A percentile compares a stretch with the other conserved stretches of the same genome.
Conservation (phyloP, 2,113 vertebrate species). For the Lepus americanus region DNA sequence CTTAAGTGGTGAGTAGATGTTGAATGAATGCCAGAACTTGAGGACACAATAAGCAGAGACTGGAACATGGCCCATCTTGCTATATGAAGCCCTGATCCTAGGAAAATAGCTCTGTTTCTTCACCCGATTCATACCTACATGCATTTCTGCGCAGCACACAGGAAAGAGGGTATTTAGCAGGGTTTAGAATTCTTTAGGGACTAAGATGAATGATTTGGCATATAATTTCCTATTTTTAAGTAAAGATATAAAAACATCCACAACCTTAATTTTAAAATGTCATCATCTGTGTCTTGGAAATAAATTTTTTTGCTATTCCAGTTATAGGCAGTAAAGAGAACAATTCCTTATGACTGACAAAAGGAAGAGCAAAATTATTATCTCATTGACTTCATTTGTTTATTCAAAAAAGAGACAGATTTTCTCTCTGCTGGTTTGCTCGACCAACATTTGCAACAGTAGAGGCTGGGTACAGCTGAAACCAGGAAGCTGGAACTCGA, state of each 20-base stretch:
- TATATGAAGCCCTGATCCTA: background rate
- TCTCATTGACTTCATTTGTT: too few relatives aligned
- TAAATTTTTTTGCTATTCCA: background rate
- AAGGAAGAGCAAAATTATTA: background rate
- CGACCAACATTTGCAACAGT: too few relatives aligned
- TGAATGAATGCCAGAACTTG: background rate
- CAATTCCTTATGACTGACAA: background rate
- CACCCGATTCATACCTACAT: background rate
- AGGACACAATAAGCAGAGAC: background rate
- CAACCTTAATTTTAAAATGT: conserved; percentile 45
- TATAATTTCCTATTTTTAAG: background rate
- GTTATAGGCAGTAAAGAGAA: conserved; percentile 45
- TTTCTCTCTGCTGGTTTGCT: too few relatives aligned
- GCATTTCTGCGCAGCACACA: background rate
- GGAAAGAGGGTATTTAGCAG: background rate
- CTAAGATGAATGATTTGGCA: background rate
- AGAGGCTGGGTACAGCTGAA: too few relatives aligned
- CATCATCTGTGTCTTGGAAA: conserved; percentile 20
- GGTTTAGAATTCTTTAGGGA: background rate
- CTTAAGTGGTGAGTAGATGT: background rate
- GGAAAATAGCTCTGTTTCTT: background rate
- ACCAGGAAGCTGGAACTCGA: too few relatives aligned
- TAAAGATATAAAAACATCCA: background rate
- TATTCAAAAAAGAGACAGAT: too few relatives aligned
- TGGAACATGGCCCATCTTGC: background rate